These are phyloP conservation scores for Chionis minor DNA, from an alignment of 2,113 vertebrate genomes.

Conservation along the genomic window DNA sequence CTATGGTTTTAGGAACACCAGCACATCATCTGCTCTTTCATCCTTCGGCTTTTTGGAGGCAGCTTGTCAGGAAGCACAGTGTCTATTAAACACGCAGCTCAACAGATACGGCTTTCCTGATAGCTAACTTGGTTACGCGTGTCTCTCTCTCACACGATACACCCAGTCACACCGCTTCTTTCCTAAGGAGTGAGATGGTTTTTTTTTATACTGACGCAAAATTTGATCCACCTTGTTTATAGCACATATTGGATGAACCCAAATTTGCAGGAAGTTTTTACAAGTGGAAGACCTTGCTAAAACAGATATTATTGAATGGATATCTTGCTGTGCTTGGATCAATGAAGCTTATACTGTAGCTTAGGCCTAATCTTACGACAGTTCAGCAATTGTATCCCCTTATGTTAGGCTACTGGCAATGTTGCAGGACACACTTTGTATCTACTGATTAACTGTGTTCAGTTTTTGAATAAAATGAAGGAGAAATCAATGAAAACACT, in stretches of 20 bases:
- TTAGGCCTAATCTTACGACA: conserved; percentile 63
- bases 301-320: conserved; percentile 64
- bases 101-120: background rate
- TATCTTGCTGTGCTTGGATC: conserved; percentile 63
- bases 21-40: background rate
- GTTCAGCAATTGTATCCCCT: conserved; percentile 55
- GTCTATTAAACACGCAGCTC: background rate
- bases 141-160: background rate
- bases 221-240: conserved; percentile 38
- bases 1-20: background rate
- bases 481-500: conserved; percentile 56
- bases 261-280: conserved; percentile 70
- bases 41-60: background rate
- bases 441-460: conserved; percentile 28
- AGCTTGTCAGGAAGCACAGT: background rate
- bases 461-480: conserved; percentile 51
- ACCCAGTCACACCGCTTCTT: background rate
- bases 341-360: conserved; percentile 65
- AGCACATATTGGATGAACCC: conserved; percentile 30
- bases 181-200: background rate
- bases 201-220: background rate
- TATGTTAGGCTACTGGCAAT: conserved; percentile 36
- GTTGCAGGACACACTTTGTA: conserved; percentile 30
- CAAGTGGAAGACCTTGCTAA: conserved; percentile 65
- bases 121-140: background rate